Percentiles rank a stretch among this genome's conserved stretches.
These are phyloP conservation scores for Ommatoiulus sabulosus DNA, from an alignment of 2,888 invertebrate species.

Conservation along the genomic window DNA sequence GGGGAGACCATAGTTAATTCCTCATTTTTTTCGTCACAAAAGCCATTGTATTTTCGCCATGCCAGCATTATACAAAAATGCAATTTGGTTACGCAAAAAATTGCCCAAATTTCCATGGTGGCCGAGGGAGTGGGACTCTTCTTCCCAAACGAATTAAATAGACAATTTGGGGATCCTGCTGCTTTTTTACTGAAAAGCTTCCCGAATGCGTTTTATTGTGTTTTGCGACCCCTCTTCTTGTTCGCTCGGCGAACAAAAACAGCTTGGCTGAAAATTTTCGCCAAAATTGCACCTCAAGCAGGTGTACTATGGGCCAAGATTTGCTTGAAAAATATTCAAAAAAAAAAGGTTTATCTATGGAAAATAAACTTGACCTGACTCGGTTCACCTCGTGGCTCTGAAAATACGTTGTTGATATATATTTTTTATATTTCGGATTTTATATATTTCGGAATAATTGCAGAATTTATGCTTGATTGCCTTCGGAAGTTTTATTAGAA, in stretches of 20 bases:
- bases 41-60: conserved; percentile 15
- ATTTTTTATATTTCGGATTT: too few species aligned
- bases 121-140: conserved; percentile 24
- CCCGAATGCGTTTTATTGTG: conserved; percentile 28
- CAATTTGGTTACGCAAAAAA: conserved; percentile 16
- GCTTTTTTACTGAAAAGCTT: conserved; percentile 30
- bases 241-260: conserved; percentile 20
- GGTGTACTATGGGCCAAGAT: background rate
- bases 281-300: conserved; percentile 7
- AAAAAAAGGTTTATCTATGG: background rate
- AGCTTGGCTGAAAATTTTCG: background rate
- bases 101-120: conserved; percentile 25
- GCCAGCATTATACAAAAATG: conserved; percentile 29
- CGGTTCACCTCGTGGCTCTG: too few species aligned
- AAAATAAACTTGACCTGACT: background rate
- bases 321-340: background rate
- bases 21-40: conserved; percentile 30
- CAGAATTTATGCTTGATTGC: too few species aligned
- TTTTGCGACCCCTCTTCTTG: background rate
- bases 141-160: conserved; percentile 22
- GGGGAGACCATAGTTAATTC: conserved; percentile 28
- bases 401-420: too few species aligned
- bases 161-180: conserved; percentile 27
- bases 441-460: too few species aligned
- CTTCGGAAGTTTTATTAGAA: too few species aligned